Conservation (phyloP, 2,888 invertebrate genomes). For the Actias luna region DNA sequence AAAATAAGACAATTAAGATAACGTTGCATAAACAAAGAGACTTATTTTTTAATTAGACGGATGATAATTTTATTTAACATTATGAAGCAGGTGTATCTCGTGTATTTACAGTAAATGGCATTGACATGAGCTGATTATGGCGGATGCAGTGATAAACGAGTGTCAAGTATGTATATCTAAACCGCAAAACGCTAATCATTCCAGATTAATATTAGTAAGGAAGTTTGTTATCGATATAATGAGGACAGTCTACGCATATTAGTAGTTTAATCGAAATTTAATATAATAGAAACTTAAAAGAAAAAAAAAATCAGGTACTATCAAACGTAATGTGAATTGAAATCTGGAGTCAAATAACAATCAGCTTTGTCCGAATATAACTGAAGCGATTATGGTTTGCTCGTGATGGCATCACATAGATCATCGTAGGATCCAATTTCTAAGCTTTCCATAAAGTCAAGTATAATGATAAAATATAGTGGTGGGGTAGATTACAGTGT, state of each 20-base stretch:
- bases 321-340: too few species aligned
- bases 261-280: not conserved
- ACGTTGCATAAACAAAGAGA: slow-evolving; percentile 5
- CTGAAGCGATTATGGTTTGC: too few species aligned
- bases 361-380: too few species aligned
- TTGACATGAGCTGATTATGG: not conserved
- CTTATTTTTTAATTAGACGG: slow-evolving; percentile 1
- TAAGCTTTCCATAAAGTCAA: too few species aligned
- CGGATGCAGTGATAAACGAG: not conserved
- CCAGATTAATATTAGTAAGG: not conserved
- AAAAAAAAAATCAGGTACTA: too few species aligned
- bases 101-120: not conserved
- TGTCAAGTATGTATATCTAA: not conserved
- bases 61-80: slow-evolving; percentile 1
- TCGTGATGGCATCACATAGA: too few species aligned
- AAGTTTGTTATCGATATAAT: not conserved
- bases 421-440: too few species aligned
- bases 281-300: not conserved
- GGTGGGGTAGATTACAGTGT: too few species aligned
- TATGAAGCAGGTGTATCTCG: slow-evolving; percentile 2
- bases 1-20: slow-evolving; percentile 8
- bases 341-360: too few species aligned
- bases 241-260: not conserved
- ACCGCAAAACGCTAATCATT: not conserved
- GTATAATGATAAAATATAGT: too few species aligned